phyloP scores from a whole-genome alignment of 2,888 invertebrate species.

The Ichneumon xanthorius region DNA sequence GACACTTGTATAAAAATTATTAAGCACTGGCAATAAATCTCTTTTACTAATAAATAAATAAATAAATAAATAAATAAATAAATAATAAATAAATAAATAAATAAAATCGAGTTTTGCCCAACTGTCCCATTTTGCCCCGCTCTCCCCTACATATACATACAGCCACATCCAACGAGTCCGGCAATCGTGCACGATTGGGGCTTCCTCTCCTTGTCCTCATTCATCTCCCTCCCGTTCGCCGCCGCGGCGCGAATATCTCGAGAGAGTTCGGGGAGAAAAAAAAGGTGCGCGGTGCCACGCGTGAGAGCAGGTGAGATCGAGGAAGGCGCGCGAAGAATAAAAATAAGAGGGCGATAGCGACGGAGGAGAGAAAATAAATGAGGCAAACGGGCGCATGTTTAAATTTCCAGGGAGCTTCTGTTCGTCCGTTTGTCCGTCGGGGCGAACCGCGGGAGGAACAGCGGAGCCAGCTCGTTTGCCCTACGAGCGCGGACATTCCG shows the following conservation, averaged over 20 bases:
- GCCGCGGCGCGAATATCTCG: constrained; percentile 17
- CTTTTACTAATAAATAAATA: too few species aligned
- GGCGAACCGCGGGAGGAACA: constrained; percentile 2
- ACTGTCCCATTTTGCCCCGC: too few species aligned
- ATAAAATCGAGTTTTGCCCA: too few species aligned
- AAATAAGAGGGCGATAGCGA: not conserved
- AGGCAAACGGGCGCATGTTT: constrained; percentile 27
- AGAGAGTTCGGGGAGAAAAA: constrained; percentile 11
- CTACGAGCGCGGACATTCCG: constrained; percentile 61
- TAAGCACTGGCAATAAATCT: too few species aligned
- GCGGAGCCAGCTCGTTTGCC: constrained; percentile 43
- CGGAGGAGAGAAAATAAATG: constrained; percentile 14
- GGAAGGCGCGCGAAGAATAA: not conserved
- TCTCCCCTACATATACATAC: not conserved
- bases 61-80: too few species aligned
- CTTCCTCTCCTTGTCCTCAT: constrained; percentile 64
- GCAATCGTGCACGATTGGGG: constrained; percentile 67
- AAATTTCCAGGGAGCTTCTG: constrained; percentile 46
- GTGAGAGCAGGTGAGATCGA: constrained; percentile 18
- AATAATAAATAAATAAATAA: too few species aligned
- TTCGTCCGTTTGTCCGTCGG: constrained; percentile 39
- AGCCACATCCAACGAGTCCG: constrained; percentile 35
- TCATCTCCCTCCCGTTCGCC: not conserved
- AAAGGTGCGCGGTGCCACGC: not conserved
- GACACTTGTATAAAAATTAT: too few species aligned